Percentiles rank a stretch among this genome's conserved stretches.
Conservation (phyloP, 2,797 vertebrate species). For the Hephaestus fuliginosus region DNA sequence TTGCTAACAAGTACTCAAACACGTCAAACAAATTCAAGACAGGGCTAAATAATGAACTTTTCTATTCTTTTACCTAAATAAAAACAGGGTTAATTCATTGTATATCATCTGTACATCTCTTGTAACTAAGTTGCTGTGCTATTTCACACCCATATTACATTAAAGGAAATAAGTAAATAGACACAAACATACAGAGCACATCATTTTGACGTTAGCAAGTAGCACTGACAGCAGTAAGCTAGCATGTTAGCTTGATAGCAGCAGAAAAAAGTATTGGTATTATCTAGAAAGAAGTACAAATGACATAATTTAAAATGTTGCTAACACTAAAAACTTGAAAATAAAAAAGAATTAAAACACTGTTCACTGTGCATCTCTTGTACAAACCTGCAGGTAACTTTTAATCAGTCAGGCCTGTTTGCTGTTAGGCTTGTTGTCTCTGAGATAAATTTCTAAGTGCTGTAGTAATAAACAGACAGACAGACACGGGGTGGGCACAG, state of each 20-base stretch:
- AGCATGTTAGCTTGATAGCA: not conserved
- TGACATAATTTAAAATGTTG: not conserved
- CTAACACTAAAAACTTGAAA: not conserved
- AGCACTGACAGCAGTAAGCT: not conserved
- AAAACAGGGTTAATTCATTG: too few relatives aligned
- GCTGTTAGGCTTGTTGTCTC: slow-evolving; percentile 19
- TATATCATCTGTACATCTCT: too few relatives aligned
- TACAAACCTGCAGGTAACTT: slow-evolving; percentile 3
- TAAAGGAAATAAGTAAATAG: not conserved
- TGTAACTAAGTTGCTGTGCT: not conserved
- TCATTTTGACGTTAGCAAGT: not conserved
- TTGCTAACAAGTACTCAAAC: too few relatives aligned
- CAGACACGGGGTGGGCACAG: slow-evolving; percentile 42
- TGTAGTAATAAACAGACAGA: slow-evolving; percentile 45
- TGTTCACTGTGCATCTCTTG: not conserved
- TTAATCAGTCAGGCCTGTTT: slow-evolving; percentile 14
- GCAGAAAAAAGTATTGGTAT: too few relatives aligned
- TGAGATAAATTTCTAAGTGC: slow-evolving; percentile 29
- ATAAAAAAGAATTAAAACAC: not conserved
- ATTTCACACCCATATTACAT: not conserved
- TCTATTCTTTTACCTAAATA: too few relatives aligned
- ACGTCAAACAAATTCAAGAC: too few relatives aligned
- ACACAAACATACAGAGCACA: not conserved
- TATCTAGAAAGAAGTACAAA: too few relatives aligned
- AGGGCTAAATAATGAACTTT: too few relatives aligned